Percentiles rank a stretch among this genome's conserved stretches.
Evolutionary conservation across 2,888 invertebrate species (phyloP).

Genomic region (Clistopyga incitator): DNA sequence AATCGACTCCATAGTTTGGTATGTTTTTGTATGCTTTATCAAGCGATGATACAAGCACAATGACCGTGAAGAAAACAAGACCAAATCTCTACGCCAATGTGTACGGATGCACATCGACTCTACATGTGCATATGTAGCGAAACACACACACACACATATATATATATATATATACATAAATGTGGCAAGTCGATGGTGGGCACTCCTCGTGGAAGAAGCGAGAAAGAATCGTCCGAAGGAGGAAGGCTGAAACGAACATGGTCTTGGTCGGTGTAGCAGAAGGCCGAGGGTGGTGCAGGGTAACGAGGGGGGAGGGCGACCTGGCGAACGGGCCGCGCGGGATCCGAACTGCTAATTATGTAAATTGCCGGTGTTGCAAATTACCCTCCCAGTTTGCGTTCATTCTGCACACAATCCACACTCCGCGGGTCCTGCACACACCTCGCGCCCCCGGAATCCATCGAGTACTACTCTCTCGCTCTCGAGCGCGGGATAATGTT

Average conservation of each 20-base stretch:
- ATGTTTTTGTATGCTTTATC: not conserved
- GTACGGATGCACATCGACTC: conserved; percentile 21
- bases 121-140: not conserved
- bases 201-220: conserved; percentile 44
- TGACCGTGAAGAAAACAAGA: conserved; percentile 6
- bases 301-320: conserved; percentile 52
- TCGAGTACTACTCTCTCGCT: conserved; percentile 61
- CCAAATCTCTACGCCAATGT: conserved; percentile 61
- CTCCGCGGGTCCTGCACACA: conserved; percentile 76
- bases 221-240: conserved; percentile 56
- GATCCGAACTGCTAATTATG: conserved; percentile 84
- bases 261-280: conserved; percentile 52
- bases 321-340: conserved; percentile 76
- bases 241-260: conserved; percentile 40
- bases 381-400: conserved; percentile 84
- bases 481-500: conserved; percentile 73
- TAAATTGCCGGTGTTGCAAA: conserved; percentile 84
- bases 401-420: conserved; percentile 84
- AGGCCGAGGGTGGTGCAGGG: conserved; percentile 56
- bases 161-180: not conserved
- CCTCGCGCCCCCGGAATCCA: conserved; percentile 78
- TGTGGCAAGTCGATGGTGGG: conserved; percentile 14
- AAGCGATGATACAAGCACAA: not conserved
- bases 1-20: not conserved
- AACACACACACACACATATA: too few species aligned